Evolutionary conservation across 2,113 vertebrate genomes (phyloP), one percentile per base, ranked within the genome.

Genomic region (Rutilus rutilus): DNA sequence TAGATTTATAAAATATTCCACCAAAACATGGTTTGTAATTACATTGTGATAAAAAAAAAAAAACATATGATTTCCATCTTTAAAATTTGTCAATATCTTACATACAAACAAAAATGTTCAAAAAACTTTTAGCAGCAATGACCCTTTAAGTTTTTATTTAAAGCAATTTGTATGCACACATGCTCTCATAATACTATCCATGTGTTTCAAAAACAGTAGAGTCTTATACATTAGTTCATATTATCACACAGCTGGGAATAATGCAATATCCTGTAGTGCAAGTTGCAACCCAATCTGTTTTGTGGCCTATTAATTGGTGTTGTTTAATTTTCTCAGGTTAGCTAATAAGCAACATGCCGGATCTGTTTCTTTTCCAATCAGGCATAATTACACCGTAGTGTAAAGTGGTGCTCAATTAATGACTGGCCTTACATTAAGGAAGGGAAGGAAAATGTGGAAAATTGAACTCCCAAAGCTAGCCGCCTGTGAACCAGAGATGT

Each of bases 341-440:
- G 59, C 59, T 80, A 80, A 80, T 73, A 74, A 79, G 86, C 88
- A 86, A 84, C 82, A 78, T 86, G 85, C 84, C 86, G 90, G 87
- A 89, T 84, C n/a, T 85, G 86, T 90, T 89, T 88, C 75, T 91
- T 81, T 92, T 92, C 88, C 90, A 92, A 87, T 88, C 88, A 86
- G 83, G 88, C 87, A 60, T 92, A 92, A 93, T 93, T 91, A 91
- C 93, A 86, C 93, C 90, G 78, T 89, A 71, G 92, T 90, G 92
- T 86, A 87, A 90, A 91, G 86, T 89, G 89, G 92, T 91, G 89
- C 91, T 94, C 93, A 95, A 94, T 94, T 94, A 95, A 91, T 92
- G 85, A 78, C 89, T 86, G 89, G 88, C 91, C 87, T 90, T 78
- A 23, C 91, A 93, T 94, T 94, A 93, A 92, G 84, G 87, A 89